These are phyloP conservation scores for Arrhopalites spinosus DNA, from an alignment of 2,888 invertebrate genomes.

Conservation along the genomic window DNA sequence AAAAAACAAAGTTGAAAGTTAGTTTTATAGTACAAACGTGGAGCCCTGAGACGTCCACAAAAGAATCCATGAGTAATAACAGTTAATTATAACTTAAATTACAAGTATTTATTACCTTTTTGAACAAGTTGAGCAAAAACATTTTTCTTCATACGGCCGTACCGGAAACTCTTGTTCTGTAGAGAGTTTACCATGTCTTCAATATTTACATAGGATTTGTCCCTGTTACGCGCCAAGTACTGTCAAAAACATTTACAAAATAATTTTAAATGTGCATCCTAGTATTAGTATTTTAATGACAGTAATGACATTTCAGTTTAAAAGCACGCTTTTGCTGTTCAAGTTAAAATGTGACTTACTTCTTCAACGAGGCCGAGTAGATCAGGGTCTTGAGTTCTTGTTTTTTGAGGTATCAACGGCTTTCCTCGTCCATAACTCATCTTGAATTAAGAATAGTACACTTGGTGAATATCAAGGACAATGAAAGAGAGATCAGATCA, in stretches of 20 bases:
- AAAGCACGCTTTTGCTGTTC: background rate
- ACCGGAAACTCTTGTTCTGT: constrained; percentile 76
- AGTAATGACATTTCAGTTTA: background rate
- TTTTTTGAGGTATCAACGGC: no score
- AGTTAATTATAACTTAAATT: background rate
- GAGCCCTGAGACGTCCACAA: no score
- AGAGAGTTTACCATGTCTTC: constrained; percentile 81
- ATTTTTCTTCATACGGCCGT: constrained; percentile 76
- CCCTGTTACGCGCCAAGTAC: constrained; percentile 80
- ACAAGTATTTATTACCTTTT: constrained; percentile 60
- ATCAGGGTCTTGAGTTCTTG: constrained; percentile 28
- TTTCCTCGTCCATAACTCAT: no score
- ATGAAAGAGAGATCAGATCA: no score
- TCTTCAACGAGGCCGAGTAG: constrained; percentile 42
- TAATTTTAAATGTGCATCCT: background rate
- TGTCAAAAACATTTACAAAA: constrained; percentile 57
- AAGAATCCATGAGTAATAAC: no score
- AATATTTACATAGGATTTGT: constrained; percentile 80
- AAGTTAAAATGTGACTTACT: constrained; percentile 32
- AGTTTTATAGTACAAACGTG: no score
- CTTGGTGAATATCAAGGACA: no score
- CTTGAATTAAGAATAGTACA: no score
- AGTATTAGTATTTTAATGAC: no score
- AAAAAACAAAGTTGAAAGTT: no score
- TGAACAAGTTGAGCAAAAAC: constrained; percentile 81